These are phyloP conservation scores for Ctenodactylus gundi DNA, from an alignment of 2,113 vertebrate species.

Conservation along the genomic window DNA sequence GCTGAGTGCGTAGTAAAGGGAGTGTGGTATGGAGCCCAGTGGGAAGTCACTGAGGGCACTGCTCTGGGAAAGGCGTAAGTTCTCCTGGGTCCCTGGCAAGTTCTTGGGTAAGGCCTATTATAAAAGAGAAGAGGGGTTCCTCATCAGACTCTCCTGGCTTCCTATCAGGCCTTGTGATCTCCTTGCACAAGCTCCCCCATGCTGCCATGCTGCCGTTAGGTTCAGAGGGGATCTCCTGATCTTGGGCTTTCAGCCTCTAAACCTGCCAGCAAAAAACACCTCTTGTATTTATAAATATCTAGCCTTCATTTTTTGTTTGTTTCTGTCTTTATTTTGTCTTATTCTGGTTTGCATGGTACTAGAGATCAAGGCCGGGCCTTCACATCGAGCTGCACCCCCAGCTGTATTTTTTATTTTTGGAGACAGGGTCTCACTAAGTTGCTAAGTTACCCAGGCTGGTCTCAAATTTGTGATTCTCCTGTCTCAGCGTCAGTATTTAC, in stretches of 20 bases:
- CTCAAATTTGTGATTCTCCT: no score
- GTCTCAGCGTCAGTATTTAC: no score
- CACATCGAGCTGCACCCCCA: no score
- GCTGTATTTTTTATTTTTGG: no score
- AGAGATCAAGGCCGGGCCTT: no score
- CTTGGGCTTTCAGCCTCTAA: not conserved
- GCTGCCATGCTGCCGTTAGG: not conserved
- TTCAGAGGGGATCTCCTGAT: not conserved
- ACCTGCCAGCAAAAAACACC: not conserved
- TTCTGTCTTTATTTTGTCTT: no score
- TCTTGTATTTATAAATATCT: not conserved
- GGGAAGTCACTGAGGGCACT: not conserved
- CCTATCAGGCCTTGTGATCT: not conserved
- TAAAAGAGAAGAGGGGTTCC: not conserved
- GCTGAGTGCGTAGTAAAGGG: not conserved
- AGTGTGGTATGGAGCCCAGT: not conserved
- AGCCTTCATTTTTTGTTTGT: not conserved
- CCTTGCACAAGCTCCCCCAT: not conserved
- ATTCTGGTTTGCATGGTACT: no score
- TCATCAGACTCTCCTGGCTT: not conserved
- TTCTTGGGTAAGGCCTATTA: not conserved
- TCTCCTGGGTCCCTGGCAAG: not conserved
- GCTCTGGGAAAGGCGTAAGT: not conserved
- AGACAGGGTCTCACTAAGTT: no score
- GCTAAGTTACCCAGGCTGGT: no score